A percentile compares a stretch with the other conserved stretches of the same genome.
phyloP scores from a whole-genome alignment of 2,888 invertebrate genomes.

The Petrophora chlorosata region DNA sequence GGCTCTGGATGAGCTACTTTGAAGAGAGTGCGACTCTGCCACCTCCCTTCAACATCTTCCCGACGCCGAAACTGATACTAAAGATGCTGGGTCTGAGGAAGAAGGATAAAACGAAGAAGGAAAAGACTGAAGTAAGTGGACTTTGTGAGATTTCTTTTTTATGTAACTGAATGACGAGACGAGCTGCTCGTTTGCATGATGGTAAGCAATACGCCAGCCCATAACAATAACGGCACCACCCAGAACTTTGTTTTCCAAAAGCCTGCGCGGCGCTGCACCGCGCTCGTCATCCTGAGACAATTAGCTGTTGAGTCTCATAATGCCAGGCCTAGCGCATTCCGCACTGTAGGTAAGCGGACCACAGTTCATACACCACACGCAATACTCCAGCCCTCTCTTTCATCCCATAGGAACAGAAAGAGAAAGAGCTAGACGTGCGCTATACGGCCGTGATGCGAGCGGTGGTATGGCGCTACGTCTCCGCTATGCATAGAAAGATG shows the following conservation, averaged over 20 bases:
- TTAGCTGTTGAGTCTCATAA: too few relatives aligned
- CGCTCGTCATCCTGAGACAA: too few relatives aligned
- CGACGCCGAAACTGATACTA: constrained; percentile 91
- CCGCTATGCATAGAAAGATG: constrained; percentile 91
- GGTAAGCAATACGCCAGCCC: too few relatives aligned
- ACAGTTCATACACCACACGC: too few relatives aligned
- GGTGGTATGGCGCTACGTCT: constrained; percentile 95
- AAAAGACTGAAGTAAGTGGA: constrained; percentile 77
- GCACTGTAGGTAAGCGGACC: too few relatives aligned
- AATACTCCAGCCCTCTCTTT: not conserved
- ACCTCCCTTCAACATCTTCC: constrained; percentile 96
- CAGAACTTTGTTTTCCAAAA: too few relatives aligned
- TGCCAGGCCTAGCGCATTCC: too few relatives aligned
- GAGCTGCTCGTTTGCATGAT: too few relatives aligned
- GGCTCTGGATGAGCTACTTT: constrained; percentile 98
- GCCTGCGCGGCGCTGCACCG: too few relatives aligned
- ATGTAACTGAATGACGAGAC: not conserved
- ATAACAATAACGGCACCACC: too few relatives aligned
- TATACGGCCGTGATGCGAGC: constrained; percentile 94
- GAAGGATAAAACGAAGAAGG: constrained; percentile 83
- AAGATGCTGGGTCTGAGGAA: constrained; percentile 85
- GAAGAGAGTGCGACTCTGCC: constrained; percentile 96
- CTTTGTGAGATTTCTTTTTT: not conserved
- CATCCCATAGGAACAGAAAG: constrained; percentile 80
- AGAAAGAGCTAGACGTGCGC: constrained; percentile 87